Evolutionary conservation across 1,140 invertebrate species (phyloP).

Genomic region (Drosophila guanche): DNA sequence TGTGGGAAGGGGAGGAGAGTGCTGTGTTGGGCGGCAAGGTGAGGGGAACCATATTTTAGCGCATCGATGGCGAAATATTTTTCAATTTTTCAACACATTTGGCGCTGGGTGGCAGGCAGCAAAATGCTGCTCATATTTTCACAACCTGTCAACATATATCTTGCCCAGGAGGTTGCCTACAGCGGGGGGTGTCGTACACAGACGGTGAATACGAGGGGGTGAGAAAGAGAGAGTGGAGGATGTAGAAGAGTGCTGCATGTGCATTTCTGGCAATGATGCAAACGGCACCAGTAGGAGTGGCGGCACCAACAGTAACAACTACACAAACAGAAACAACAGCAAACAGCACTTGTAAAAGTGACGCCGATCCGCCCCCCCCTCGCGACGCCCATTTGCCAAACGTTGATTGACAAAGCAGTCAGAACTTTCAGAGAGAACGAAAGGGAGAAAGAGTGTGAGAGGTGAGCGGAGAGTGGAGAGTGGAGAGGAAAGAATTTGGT

Average conservation of each 20-base stretch:
- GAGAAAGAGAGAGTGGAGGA: background rate
- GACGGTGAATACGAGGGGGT: background rate
- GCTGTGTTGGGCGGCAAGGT: conserved; percentile 1
- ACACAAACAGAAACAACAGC: conserved; percentile 33
- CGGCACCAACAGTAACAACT: conserved; percentile 10
- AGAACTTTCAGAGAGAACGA: conserved; percentile 16
- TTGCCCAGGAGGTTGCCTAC: conserved; percentile 27
- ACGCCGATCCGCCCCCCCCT: conserved; percentile 9
- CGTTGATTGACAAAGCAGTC: conserved; percentile 71
- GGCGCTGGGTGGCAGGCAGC: conserved; percentile 66
- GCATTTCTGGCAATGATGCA: conserved; percentile 73
- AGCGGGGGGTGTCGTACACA: background rate
- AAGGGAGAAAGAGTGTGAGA: background rate
- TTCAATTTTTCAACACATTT: conserved; percentile 82
- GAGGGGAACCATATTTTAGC: conserved; percentile 72
- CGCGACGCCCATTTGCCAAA: conserved; percentile 56
- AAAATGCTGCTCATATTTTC: conserved; percentile 80
- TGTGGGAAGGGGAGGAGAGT: background rate
- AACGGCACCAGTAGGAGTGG: conserved; percentile 13
- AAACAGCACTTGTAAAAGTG: conserved; percentile 73
- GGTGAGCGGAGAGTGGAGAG: too few relatives aligned
- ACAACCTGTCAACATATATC: conserved; percentile 80
- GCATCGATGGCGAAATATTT: conserved; percentile 79
- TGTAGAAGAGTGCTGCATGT: conserved; percentile 51
- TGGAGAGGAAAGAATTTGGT: background rate